A percentile compares a stretch with the other conserved stretches of the same genome.
phyloP scores from a whole-genome alignment of 1,140 invertebrate species.

The Bombyx mandarina region DNA sequence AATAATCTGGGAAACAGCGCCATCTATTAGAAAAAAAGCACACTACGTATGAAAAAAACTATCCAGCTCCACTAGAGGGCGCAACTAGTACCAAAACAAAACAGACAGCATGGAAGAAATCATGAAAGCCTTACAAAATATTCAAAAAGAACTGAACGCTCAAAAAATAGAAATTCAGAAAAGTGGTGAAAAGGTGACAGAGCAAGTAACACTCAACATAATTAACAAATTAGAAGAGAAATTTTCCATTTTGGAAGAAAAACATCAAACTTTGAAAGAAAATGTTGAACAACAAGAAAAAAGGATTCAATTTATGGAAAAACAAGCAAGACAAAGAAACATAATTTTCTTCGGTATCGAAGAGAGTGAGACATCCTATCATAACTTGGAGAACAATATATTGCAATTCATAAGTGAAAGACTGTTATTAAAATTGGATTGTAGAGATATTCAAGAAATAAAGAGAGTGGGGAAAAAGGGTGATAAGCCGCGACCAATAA shows the following conservation, averaged over 20 bases:
- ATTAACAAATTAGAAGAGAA: too few species aligned
- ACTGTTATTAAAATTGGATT: slow-evolving; percentile 7
- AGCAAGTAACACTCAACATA: too few species aligned
- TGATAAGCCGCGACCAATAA: slow-evolving; percentile 11
- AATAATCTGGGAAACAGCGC: too few species aligned
- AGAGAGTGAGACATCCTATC: slow-evolving; percentile 6
- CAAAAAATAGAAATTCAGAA: too few species aligned
- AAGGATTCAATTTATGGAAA: slow-evolving; percentile 8
- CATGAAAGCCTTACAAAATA: too few species aligned
- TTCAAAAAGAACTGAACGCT: too few species aligned
- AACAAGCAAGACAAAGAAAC: slow-evolving; percentile 9
- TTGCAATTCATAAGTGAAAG: slow-evolving; percentile 8
- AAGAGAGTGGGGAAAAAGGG: slow-evolving; percentile 16
- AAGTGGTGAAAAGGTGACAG: too few species aligned
- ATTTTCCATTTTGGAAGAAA: background rate
- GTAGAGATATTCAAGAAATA: slow-evolving; percentile 9
- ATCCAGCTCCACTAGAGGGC: too few species aligned
- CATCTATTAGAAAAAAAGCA: too few species aligned
- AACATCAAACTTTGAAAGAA: slow-evolving; percentile 4
- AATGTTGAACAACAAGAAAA: slow-evolving; percentile 8
- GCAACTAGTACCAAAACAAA: too few species aligned
- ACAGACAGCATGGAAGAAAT: too few species aligned
- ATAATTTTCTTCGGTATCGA: slow-evolving; percentile 6
- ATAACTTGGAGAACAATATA: slow-evolving; percentile 9
- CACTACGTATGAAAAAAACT: too few species aligned